Conservation (phyloP, 2,113 vertebrate genomes). For the Gymnorhina tibicen region DNA sequence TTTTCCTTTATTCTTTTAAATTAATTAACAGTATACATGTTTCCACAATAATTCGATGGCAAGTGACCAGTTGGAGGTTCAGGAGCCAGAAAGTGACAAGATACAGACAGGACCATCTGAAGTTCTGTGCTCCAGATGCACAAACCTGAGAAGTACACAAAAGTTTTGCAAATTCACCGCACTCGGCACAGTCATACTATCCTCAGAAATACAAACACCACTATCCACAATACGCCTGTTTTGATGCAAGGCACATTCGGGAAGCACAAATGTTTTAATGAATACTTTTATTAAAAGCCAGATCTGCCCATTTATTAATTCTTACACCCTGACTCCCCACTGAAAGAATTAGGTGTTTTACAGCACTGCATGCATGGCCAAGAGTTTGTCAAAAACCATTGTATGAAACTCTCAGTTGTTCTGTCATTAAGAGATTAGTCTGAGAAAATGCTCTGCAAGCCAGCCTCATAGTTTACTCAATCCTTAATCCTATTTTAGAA, state of each 20-base stretch:
- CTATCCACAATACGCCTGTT: neutral
- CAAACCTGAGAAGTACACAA: neutral
- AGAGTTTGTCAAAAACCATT: neutral
- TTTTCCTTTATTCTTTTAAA: neutral
- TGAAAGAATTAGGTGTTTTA: neutral
- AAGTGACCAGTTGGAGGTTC: neutral
- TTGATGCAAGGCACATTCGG: neutral
- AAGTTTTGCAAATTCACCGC: neutral
- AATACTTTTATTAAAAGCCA: neutral
- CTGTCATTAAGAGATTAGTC: neutral
- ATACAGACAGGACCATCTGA: neutral
- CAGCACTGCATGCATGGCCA: neutral
- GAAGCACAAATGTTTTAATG: neutral
- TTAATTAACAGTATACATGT: neutral
- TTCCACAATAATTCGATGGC: neutral
- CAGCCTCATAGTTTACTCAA: neutral
- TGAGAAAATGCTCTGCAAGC: neutral
- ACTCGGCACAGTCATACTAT: neutral
- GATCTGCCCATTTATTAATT: neutral
- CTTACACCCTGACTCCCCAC: neutral
- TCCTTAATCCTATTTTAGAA: conserved; percentile 12
- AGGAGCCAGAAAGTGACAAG: neutral
- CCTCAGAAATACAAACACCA: neutral
- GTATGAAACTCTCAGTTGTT: neutral
- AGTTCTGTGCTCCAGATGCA: neutral